Evolutionary conservation across 37 sponge, comb jelly and placozoan genomes (phyloP).

Genomic region (Aphrocallistes beatrix): DNA sequence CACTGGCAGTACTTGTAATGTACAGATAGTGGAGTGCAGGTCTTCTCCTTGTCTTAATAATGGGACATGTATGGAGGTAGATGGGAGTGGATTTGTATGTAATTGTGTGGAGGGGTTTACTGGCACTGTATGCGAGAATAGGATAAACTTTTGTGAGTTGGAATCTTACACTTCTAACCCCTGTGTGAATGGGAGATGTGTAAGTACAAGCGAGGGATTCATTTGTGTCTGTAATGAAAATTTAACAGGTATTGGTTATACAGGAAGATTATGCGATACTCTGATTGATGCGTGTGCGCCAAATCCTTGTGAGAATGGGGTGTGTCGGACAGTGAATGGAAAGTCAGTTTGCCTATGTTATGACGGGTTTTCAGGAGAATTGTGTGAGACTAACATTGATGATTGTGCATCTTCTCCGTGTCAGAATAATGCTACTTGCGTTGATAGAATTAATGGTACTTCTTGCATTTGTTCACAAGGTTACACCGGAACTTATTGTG

Average conservation of each 20-base stretch:
- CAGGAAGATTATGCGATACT: slow-evolving; percentile 23
- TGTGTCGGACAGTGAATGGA: background rate
- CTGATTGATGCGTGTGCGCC: slow-evolving; percentile 33
- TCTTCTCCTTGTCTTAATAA: slow-evolving; percentile 27
- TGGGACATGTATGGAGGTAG: slow-evolving; percentile 14
- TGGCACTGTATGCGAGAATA: slow-evolving; percentile 31
- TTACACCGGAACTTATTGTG: slow-evolving; percentile 27
- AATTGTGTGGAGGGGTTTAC: slow-evolving; percentile 26
- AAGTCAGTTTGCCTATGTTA: slow-evolving; percentile 21
- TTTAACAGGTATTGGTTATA: slow-evolving; percentile 35
- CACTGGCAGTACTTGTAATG: slow-evolving; percentile 29
- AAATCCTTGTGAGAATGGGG: slow-evolving; percentile 44
- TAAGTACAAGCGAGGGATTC: background rate
- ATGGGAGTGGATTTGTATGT: background rate
- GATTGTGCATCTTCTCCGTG: slow-evolving; percentile 26
- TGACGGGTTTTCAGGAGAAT: slow-evolving; percentile 18
- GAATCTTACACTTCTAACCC: background rate
- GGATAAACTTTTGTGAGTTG: background rate
- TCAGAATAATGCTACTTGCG: slow-evolving; percentile 35
- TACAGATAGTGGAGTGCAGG: slow-evolving; percentile 25
- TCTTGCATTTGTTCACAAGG: slow-evolving; percentile 22
- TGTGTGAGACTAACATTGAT: slow-evolving; percentile 22
- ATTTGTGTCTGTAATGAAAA: slow-evolving; percentile 24
- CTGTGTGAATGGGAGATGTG: slow-evolving; percentile 16
- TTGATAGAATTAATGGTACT: slow-evolving; percentile 25